phyloP scores from a whole-genome alignment of 2,888 invertebrate genomes.

The Clusia tigrina region DNA sequence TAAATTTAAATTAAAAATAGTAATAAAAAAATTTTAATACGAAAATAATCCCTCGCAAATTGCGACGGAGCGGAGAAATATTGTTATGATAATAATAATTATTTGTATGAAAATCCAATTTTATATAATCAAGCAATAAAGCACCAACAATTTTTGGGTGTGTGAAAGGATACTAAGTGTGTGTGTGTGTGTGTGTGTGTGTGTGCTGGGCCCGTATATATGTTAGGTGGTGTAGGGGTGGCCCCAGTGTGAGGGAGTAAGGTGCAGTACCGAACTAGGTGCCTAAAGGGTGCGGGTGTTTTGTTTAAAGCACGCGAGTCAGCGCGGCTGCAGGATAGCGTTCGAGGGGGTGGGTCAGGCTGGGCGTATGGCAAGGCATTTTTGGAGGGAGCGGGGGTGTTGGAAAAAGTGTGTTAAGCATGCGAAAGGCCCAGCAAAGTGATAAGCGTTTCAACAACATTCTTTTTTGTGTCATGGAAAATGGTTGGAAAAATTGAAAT shows the following conservation, averaged over 20 bases:
- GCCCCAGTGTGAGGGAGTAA: slow-evolving; percentile 9
- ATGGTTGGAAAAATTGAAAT: no score
- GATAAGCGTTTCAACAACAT: neutral
- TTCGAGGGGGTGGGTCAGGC: no score
- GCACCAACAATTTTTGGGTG: slow-evolving; percentile 31
- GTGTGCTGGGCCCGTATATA: slow-evolving; percentile 3
- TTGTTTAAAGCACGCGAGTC: no score
- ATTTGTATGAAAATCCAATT: slow-evolving; percentile 43
- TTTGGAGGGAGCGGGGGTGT: neutral
- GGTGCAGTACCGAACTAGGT: no score
- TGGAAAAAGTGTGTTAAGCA: neutral
- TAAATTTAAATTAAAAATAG: no score
- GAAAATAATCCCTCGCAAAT: neutral
- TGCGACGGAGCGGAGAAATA: no score
- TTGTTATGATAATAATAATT: neutral
- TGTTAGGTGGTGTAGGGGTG: slow-evolving; percentile 25
- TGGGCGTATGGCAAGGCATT: neutral
- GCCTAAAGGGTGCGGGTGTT: no score
- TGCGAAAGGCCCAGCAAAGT: neutral
- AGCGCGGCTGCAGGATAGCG: no score
- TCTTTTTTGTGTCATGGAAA: no score
- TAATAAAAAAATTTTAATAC: no score
- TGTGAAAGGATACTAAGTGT: slow-evolving; percentile 34
- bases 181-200: slow-evolving; percentile 34
- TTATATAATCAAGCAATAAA: slow-evolving; percentile 58